Evolutionary conservation across 2,888 invertebrate species (phyloP), one percentile per base, ranked within the genome.

Genomic region (Lamellibrachia satsuma): DNA sequence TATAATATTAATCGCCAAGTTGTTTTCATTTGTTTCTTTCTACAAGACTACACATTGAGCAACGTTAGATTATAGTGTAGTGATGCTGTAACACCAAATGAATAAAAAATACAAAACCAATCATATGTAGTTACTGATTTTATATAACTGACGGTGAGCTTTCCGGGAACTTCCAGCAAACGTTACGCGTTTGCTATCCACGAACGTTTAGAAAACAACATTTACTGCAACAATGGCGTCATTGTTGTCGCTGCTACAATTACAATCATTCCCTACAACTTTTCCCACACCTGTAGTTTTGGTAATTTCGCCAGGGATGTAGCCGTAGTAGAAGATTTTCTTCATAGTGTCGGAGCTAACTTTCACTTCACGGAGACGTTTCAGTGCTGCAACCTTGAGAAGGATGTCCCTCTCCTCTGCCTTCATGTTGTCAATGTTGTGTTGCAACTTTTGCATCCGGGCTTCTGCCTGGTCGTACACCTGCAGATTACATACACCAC

Each of bases 311-410:
- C 95, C 94, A 93, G 92, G 95, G 0, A 94, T 92, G 93, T 95
- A 95, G 3, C 95, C 95, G 57, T 91, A 94, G 55, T 94, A 93
- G 92, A 95, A 94, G 39, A 95, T 94, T 92, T 94, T 95, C 91
- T 95, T 94, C 39, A 95, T 92, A 6, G 95, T 95, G 92, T 95
- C 95, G 0, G 95, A 94, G 2, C 95, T 95, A 52, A 95, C 94
- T 92, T 95, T 95, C 39, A 95, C 93, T 39, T 95, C 94, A 60
- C 95, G 92, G 27, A 96, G 94, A 60, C 94, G 94, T 93, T 95
- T 95, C 93, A 96, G 94, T 7, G 95, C 94, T 11, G 93, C 93
- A 8, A 94, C 93, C 92, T 94, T 95, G 39, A 93, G 93, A 52
- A 94, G 93, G 55, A 94, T 94, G 60, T 94, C 94, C 55, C 93